These are phyloP conservation scores for Anthopleura xanthogrammica DNA, from an alignment of 92 coral and sea anemone species.

Conservation along the genomic window DNA sequence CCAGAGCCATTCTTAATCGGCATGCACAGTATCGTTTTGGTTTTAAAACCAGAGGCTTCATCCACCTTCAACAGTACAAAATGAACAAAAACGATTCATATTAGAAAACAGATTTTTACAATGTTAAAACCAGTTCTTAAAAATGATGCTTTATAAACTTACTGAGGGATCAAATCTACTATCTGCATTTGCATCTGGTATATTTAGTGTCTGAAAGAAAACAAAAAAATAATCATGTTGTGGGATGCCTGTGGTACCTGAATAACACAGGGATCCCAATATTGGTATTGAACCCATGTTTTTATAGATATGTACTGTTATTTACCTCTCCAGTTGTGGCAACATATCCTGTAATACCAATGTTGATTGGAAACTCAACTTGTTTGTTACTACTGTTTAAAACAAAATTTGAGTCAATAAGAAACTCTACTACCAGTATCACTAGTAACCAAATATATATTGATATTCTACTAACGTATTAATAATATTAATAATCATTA, in stretches of 20 bases:
- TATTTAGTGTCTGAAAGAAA: conserved; percentile 78
- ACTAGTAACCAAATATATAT: too few species aligned
- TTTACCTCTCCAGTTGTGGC: conserved; percentile 97
- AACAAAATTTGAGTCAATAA: not conserved
- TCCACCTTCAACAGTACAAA: conserved; percentile 66
- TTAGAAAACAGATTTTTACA: not conserved
- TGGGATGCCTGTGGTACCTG: not conserved
- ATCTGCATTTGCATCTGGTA: conserved; percentile 95
- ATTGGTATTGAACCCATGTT: too few species aligned
- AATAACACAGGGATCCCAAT: not conserved
- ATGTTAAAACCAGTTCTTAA: not conserved
- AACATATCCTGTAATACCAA: conserved; percentile 98
- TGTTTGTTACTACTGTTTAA: conserved; percentile 83
- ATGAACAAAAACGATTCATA: not conserved
- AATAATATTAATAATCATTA: too few species aligned
- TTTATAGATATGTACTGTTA: not conserved
- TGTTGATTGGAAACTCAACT: conserved; percentile 91
- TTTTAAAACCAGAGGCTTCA: conserved; percentile 89
- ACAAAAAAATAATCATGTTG: not conserved
- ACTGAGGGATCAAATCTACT: conserved; percentile 96
- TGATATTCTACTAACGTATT: too few species aligned
- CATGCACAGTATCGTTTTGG: conserved; percentile 93
- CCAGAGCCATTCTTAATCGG: conserved; percentile 92
- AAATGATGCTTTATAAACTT: conserved; percentile 35
- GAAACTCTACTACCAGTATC: not conserved